These are phyloP conservation scores for Furcula furcula DNA, from an alignment of 2,888 invertebrate genomes.

Conservation along the genomic window DNA sequence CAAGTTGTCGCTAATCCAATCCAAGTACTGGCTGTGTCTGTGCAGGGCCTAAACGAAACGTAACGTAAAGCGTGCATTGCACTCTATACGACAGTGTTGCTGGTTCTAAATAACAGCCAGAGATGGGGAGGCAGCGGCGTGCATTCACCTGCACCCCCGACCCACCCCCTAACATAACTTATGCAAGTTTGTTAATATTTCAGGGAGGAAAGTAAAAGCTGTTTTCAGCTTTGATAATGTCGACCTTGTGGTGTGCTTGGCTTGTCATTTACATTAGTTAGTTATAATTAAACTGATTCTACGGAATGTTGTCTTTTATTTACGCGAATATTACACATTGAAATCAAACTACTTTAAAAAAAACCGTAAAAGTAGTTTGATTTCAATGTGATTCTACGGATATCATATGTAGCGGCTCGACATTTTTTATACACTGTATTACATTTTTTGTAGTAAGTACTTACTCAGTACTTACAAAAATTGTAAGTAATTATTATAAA, in stretches of 20 bases:
- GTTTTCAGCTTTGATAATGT: conserved; percentile 32
- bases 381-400: too few relatives aligned
- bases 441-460: too few relatives aligned
- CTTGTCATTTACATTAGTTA: conserved; percentile 17
- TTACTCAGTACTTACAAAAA: conserved; percentile 6
- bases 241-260: conserved; percentile 21
- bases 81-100: conserved; percentile 35
- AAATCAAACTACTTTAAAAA: too few relatives aligned
- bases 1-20: too few relatives aligned
- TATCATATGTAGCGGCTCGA: too few relatives aligned
- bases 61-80: conserved; percentile 42
- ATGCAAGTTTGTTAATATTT: conserved; percentile 78
- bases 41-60: conserved; percentile 15
- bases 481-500: conserved; percentile 23
- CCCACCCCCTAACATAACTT: conserved; percentile 49
- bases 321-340: too few relatives aligned
- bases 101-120: conserved; percentile 36
- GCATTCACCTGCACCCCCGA: conserved; percentile 54
- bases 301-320: too few relatives aligned
- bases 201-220: conserved; percentile 72
- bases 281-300: neutral
- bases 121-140: conserved; percentile 30
- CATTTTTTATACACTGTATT: too few relatives aligned
- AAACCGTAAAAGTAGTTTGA: too few relatives aligned
- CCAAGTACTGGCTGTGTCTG: too few relatives aligned